phyloP scores from a whole-genome alignment of 2,113 vertebrate species.

The Dasypus novemcinctus region DNA sequence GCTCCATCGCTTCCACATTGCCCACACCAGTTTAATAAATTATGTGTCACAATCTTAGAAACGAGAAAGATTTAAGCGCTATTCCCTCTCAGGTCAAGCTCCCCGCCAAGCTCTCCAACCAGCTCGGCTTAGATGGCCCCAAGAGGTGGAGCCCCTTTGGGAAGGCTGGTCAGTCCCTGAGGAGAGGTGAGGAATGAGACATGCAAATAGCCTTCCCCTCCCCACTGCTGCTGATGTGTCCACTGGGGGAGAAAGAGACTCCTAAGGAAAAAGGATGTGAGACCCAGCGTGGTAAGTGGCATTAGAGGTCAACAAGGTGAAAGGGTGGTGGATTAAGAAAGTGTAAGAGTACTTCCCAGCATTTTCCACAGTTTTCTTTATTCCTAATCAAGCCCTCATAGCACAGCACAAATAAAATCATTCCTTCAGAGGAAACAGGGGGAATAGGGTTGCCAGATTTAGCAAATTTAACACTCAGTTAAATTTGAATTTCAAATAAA shows the following conservation, averaged over 20 bases:
- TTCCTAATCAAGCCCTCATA: neutral
- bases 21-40: neutral
- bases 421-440: neutral
- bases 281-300: neutral
- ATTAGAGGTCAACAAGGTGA: neutral
- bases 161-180: neutral
- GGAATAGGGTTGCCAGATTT: neutral
- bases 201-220: accelerated
- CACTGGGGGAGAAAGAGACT: neutral
- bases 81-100: neutral
- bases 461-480: slow-evolving; percentile 8
- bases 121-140: neutral
- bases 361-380: neutral
- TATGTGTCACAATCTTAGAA: neutral
- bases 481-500: slow-evolving; percentile 15
- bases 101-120: accelerated
- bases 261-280: neutral
- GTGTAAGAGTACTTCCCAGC: neutral
- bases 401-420: neutral
- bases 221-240: neutral
- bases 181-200: accelerated
- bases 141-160: neutral
- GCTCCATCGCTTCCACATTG: neutral
- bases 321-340: neutral
- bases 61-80: neutral